These are phyloP conservation scores for Contarinia nasturtii DNA, from an alignment of 1,140 invertebrate species.

Conservation along the genomic window DNA sequence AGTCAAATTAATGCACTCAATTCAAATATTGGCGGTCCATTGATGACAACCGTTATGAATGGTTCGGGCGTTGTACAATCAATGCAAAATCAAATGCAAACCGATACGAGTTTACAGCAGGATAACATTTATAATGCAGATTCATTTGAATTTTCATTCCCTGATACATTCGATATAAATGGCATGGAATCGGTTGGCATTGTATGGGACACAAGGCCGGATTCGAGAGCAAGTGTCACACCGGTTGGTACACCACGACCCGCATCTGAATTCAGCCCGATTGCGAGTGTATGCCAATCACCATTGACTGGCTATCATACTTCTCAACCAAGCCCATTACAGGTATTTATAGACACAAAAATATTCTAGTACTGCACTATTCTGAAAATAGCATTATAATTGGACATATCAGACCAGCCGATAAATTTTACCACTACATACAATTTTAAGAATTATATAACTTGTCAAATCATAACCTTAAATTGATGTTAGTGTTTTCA, in stretches of 20 bases:
- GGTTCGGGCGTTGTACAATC: constrained; percentile 23
- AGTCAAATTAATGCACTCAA: constrained; percentile 1
- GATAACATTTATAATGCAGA: constrained; percentile 12
- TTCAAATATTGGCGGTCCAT: constrained; percentile 32
- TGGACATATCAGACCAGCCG: no score
- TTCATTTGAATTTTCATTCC: constrained; percentile 21
- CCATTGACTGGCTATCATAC: constrained; percentile 21
- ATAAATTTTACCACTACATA: no score
- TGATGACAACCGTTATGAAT: constrained; percentile 44
- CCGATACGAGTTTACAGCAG: constrained; percentile 12
- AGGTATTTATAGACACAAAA: constrained; percentile 13
- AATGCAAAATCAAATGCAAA: constrained; percentile 5
- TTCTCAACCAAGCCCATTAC: constrained; percentile 16
- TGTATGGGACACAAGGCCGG: constrained; percentile 22
- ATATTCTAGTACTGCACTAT: no score
- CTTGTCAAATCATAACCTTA: no score
- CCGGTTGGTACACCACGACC: constrained; percentile 20
- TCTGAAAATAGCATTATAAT: no score
- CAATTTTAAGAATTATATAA: no score
- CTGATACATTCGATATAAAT: constrained; percentile 16
- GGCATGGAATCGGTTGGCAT: background rate
- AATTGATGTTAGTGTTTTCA: no score
- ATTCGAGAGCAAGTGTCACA: constrained; percentile 21
- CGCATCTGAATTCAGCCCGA: constrained; percentile 22
- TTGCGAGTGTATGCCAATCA: constrained; percentile 16